These are phyloP conservation scores for Sapajus apella DNA, from an alignment of 2,113 vertebrate species.

Conservation along the genomic window DNA sequence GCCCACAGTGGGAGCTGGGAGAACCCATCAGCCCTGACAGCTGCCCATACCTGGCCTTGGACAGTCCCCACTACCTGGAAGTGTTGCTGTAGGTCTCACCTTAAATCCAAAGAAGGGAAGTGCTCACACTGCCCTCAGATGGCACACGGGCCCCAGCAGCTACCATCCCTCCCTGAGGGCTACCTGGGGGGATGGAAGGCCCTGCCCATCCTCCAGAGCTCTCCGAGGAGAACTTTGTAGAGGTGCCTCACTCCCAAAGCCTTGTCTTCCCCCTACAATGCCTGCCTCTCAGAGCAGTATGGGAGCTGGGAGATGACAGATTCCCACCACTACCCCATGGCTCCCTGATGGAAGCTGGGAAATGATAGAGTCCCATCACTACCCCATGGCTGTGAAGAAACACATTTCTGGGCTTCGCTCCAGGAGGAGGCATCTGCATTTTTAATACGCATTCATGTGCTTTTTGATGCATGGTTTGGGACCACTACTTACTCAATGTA, in stretches of 20 bases:
- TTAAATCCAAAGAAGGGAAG: background rate
- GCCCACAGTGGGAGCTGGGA: background rate
- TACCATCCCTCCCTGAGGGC: background rate
- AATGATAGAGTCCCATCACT: too few relatives aligned
- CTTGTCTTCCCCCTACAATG: background rate
- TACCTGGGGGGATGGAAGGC: background rate
- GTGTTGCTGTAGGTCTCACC: background rate
- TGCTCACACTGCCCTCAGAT: too few relatives aligned
- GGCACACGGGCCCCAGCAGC: rapidly evolving
- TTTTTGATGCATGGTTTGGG: background rate
- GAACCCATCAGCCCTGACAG: background rate
- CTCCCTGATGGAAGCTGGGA: too few relatives aligned
- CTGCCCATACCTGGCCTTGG: background rate
- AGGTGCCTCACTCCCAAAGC: background rate
- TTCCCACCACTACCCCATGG: background rate
- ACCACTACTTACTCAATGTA: background rate
- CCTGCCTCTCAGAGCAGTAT: background rate
- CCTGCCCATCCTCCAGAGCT: background rate
- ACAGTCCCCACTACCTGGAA: background rate
- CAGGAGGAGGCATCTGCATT: background rate
- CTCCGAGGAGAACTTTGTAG: background rate
- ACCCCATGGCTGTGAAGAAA: background rate
- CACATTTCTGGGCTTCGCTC: background rate
- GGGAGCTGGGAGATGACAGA: background rate
- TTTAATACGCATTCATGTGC: background rate